Base-by-base conservation (phyloP, 2,888 invertebrate genomes). In the Arge pagana region DNA sequence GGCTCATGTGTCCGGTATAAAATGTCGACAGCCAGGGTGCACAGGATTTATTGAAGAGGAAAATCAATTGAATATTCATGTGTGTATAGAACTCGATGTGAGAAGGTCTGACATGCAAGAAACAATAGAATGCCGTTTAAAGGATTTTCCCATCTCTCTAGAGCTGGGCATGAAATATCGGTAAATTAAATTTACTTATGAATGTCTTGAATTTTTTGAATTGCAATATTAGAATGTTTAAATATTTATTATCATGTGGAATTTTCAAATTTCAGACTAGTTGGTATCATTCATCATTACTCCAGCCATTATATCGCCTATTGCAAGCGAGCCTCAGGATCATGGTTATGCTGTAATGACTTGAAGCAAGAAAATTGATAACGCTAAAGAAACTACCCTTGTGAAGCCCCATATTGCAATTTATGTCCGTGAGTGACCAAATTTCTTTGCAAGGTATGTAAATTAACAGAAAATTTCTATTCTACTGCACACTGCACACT, bases 11-110 rank as follows among this genome's bases (percentile, higher is more conserved):
- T 23, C 7, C 10, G 13, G 26, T 24, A 40, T 40, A 11, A 5
- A 19, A 23, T 40, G 40, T 23, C 23, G 40, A 13, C 24, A 11
- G 24, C 4, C 23, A 11, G 40, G 40, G 11, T 40, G 40, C 24
- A 24, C 23, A 24, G 40, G 40, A 40, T 15, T 40, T 10, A 23
- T 23, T 26, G 15, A 24, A 2, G 40, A 40, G 24, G 24, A 23
- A 24, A 24, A 11, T 40, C 24, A 24, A 13, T 15, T 23, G 8
- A 40, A 40, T 26, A 40, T 24, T 5, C 40, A 40, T 23, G 26
- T 40, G 24, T 40, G 23, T 40, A 40, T 40, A 24, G 40, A 40
- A 40, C 40, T 40, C 13, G 40, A 40, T 23, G 24, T 40, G 6
- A 40, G 40, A 40, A 13, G 26, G 3, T 40, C 36, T 36, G 18